phyloP scores from a whole-genome alignment of 2,888 invertebrate species.

The Caenorhabditis sinica region DNA sequence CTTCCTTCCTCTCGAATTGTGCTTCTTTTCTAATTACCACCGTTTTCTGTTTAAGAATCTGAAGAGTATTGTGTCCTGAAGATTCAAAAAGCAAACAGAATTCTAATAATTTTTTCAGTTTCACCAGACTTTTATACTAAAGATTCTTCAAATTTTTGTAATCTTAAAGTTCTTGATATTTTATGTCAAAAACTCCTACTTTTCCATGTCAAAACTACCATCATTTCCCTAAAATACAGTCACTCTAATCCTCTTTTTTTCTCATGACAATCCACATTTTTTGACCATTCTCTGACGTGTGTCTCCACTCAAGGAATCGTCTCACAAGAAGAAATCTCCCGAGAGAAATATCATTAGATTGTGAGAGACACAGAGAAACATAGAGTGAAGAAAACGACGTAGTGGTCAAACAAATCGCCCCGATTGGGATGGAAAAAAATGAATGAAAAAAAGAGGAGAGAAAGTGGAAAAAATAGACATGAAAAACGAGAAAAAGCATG shows the following conservation, averaged over 20 bases:
- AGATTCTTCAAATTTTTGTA: too few relatives aligned
- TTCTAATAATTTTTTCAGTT: too few relatives aligned
- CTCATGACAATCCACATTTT: neutral
- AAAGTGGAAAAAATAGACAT: neutral
- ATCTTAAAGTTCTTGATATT: too few relatives aligned
- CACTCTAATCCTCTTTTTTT: neutral
- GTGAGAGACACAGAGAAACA: constrained; percentile 31
- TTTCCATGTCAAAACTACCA: too few relatives aligned
- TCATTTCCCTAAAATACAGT: neutral
- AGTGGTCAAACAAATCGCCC: constrained; percentile 36
- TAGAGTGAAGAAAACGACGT: too few relatives aligned
- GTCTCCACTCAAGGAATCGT: constrained; percentile 14
- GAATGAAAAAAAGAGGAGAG: neutral
- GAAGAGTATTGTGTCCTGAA: too few relatives aligned
- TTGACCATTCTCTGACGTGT: constrained; percentile 12
- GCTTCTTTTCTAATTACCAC: too few relatives aligned
- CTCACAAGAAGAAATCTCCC: neutral
- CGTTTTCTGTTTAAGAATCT: too few relatives aligned
- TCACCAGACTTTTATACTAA: too few relatives aligned
- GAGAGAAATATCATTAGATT: neutral
- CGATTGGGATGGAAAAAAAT: neutral
- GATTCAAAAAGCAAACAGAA: too few relatives aligned
- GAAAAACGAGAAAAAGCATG: constrained; percentile 25
- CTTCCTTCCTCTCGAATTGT: too few relatives aligned
- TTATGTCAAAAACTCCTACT: too few relatives aligned